phyloP scores from a whole-genome alignment of 2,797 vertebrate species.

The Coccyzus lansbergi region DNA sequence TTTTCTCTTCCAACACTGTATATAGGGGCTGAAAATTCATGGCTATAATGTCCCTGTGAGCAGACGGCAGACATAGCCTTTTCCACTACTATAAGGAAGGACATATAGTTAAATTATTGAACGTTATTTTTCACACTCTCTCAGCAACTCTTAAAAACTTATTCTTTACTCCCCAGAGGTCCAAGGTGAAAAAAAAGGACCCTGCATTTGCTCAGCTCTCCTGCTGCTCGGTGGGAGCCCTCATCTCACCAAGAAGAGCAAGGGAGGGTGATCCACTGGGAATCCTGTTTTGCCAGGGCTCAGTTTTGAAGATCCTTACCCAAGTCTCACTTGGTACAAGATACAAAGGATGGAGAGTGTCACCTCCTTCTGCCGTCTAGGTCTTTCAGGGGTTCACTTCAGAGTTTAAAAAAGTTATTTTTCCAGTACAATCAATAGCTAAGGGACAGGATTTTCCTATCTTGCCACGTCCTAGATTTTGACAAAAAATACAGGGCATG shows the following conservation, averaged over 20 bases:
- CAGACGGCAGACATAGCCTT: not conserved
- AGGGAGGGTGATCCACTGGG: rapidly evolving
- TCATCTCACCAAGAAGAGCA: not conserved
- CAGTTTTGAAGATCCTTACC: not conserved
- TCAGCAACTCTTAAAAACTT: not conserved
- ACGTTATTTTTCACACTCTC: not conserved
- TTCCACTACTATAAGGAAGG: not conserved
- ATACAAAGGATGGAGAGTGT: no score
- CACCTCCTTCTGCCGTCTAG: not conserved
- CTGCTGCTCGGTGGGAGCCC: not conserved
- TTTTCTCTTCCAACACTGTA: not conserved
- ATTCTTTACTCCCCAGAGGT: not conserved
- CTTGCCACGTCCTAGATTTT: not conserved
- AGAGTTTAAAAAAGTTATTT: not conserved
- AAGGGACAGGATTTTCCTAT: not conserved
- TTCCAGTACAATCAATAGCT: not conserved
- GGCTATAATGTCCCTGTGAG: not conserved
- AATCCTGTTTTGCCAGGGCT: not conserved
- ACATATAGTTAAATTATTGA: not conserved
- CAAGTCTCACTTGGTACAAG: not conserved
- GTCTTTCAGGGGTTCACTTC: not conserved
- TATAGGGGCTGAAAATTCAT: not conserved
- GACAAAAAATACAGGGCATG: rapidly evolving
- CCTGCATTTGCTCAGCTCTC: not conserved
- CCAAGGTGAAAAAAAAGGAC: not conserved